Conservation (phyloP, 2,797 vertebrate species). For the Syngnathus acus region DNA sequence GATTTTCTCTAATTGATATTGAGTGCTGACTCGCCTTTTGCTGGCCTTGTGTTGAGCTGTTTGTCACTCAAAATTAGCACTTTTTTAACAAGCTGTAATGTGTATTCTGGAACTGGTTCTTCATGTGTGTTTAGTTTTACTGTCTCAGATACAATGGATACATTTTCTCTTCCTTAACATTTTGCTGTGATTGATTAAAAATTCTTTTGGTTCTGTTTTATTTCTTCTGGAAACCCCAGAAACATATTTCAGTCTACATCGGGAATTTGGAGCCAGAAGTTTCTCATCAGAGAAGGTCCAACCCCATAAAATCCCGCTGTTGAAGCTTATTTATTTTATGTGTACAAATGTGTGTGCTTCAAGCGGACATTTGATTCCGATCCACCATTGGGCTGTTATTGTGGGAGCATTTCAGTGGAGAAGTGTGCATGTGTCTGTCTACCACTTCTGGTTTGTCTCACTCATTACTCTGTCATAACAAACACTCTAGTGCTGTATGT, state of each 20-base stretch:
- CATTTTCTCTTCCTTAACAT: conserved; percentile 36
- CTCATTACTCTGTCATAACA: conserved; percentile 67
- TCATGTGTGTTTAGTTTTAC: conserved; percentile 19
- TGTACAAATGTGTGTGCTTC: not conserved
- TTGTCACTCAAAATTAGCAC: conserved; percentile 46
- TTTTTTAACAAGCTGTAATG: conserved; percentile 20
- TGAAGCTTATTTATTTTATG: conserved; percentile 5
- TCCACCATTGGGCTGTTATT: conserved; percentile 23
- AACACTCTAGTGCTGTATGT: conserved; percentile 45
- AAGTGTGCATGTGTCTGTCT: conserved; percentile 26
- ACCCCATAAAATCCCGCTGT: conserved; percentile 17
- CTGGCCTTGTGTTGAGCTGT: conserved; percentile 21
- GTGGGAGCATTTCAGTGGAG: conserved; percentile 19
- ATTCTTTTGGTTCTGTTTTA: conserved; percentile 18
- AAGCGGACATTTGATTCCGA: conserved; percentile 6
- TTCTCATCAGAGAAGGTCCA: conserved; percentile 42
- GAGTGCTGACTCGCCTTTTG: conserved; percentile 44
- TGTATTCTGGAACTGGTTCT: conserved; percentile 19
- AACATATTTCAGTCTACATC: conserved; percentile 30
- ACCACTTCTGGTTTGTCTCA: conserved; percentile 63
- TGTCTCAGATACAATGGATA: conserved; percentile 13
- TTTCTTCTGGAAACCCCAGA: conserved; percentile 40
- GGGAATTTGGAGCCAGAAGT: conserved; percentile 27
- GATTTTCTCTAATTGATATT: conserved; percentile 49
- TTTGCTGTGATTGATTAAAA: conserved; percentile 16